Evolutionary conservation across 2,888 invertebrate genomes (phyloP).

Genomic region (Cheiracanthium punctorium): DNA sequence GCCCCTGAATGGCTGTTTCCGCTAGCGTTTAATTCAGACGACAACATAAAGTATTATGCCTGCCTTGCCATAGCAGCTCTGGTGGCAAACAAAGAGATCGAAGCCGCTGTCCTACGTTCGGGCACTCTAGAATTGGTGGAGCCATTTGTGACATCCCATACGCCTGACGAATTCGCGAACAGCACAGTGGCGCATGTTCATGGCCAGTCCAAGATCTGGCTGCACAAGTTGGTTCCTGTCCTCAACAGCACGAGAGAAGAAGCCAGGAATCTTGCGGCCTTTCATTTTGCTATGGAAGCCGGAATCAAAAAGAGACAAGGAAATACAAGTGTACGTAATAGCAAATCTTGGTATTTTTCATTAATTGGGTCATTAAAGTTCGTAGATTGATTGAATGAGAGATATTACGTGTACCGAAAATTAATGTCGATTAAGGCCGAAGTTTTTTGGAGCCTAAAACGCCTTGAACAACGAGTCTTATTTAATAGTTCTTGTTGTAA

Average conservation of each 20-base stretch:
- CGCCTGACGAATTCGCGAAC: slow-evolving; percentile 94
- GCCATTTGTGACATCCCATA: slow-evolving; percentile 94
- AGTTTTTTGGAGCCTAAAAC: no score
- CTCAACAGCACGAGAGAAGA: slow-evolving; percentile 95
- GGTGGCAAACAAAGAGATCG: slow-evolving; percentile 98
- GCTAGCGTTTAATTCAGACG: slow-evolving; percentile 95
- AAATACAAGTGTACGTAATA: slow-evolving; percentile 81
- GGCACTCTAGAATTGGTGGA: slow-evolving; percentile 97
- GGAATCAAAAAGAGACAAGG: slow-evolving; percentile 96
- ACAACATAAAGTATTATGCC: slow-evolving; percentile 97
- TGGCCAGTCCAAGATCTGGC: slow-evolving; percentile 96
- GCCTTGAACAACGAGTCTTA: no score
- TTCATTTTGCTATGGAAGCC: slow-evolving; percentile 99
- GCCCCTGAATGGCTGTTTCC: slow-evolving; percentile 96
- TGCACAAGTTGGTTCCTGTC: slow-evolving; percentile 93
- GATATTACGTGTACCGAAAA: no score
- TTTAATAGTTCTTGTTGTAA: no score
- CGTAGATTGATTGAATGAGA: no score
- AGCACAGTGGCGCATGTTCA: slow-evolving; percentile 94
- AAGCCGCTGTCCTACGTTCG: slow-evolving; percentile 95
- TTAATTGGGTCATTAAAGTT: no score
- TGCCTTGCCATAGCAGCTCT: slow-evolving; percentile 97
- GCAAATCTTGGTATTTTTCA: no score
- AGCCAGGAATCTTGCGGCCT: slow-evolving; percentile 96
- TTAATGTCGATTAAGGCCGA: no score